phyloP scores from a whole-genome alignment of 2,797 vertebrate species.

The Dermochelys coriacea region DNA sequence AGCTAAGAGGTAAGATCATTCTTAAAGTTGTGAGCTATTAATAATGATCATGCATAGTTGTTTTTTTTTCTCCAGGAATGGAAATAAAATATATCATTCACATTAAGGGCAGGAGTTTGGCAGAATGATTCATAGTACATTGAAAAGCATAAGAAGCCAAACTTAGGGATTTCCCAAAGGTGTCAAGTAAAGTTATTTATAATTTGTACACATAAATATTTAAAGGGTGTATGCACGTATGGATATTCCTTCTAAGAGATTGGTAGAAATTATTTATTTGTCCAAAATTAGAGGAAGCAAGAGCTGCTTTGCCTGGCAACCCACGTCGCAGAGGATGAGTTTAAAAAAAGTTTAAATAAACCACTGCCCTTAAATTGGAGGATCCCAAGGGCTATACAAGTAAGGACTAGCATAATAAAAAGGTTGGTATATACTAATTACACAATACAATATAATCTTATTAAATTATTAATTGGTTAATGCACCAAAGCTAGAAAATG shows the following conservation, averaged over 20 bases:
- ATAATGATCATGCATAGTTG: conserved; percentile 86
- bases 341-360: not conserved
- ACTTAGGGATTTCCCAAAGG: conserved; percentile 64
- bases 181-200: conserved; percentile 40
- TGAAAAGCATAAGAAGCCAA: conserved; percentile 89
- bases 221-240: not conserved
- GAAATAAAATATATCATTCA: conserved; percentile 97
- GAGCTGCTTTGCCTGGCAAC: not conserved
- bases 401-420: not conserved
- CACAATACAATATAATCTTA: not conserved
- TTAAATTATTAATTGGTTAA: conserved; percentile 4
- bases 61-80: conserved; percentile 86
- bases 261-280: not conserved
- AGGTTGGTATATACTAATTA: not conserved
- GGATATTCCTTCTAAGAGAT: conserved; percentile 9
- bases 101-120: conserved; percentile 82
- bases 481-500: not conserved
- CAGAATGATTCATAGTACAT: conserved; percentile 88
- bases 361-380: not conserved
- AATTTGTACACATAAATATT: conserved; percentile 17
- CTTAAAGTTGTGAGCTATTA: conserved; percentile 93
- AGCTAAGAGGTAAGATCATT: conserved; percentile 89
- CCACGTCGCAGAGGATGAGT: not conserved
- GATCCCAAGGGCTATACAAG: not conserved
- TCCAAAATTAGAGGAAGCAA: not conserved